Base-by-base conservation (phyloP, 2,113 vertebrate genomes). In the Cebus imitator region DNA sequence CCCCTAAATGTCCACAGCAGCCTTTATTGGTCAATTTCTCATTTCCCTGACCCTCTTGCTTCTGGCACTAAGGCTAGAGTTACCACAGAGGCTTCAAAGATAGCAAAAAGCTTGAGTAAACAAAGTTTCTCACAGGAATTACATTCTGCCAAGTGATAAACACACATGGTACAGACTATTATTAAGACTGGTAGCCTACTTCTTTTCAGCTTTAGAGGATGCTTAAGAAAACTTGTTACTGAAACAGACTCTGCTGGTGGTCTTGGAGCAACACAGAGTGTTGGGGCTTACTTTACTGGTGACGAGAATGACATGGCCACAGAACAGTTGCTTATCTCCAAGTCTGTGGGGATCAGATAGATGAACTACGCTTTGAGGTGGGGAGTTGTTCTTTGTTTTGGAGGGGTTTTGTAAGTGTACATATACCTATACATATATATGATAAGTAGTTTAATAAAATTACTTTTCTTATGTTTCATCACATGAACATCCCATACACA, bases 361-460 rank as follows among this genome's bases (percentile, higher is more conserved):
- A 35, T 35, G 35, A 94, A 48, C 52, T 85, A 25, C 12, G 18
- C 32, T 82, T 50, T 73, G 12, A 30, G 35, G 4, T 72, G 72
- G 27, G 13, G 6, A 27, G 32, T 61, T 48, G 5, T 35, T 78
- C 58, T 78, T 48, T 72, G 40, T 58, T n/a, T 48, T 12, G 8
- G 37, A 30, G 27, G 61, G 27, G 18, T 35, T 73, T 32, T 61
- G n/a, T 70, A 55, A 27, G 32, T 64, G 8, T 10, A 43, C 79
- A 30, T 66, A 81, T 18, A 90, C 14, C 76, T 43, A 84, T 6
- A 76, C 18, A 66, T 43, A 84, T 6, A 76, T 23, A 66, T 37
- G 8, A 30, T 30, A 78, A 18, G 80, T 8, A 81, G 9, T 91
- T 93, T 78, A 92, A 70, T 90, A 86, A 96, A 96, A 79, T n/a